Conservation (phyloP, 2,797 vertebrate genomes). For the Halcyon smyrnensis region DNA sequence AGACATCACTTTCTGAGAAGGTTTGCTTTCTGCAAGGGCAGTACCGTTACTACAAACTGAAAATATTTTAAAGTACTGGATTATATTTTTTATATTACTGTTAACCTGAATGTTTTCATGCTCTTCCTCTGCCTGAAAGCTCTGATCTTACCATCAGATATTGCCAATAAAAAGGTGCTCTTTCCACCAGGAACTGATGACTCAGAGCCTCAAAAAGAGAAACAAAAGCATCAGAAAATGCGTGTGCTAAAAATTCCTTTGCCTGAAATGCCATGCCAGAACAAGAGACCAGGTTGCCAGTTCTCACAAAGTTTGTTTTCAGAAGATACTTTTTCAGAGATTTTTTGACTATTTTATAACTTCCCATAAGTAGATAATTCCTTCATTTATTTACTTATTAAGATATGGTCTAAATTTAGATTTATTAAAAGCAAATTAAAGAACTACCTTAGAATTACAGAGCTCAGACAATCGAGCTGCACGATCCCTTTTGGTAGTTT, state of each 20-base stretch:
- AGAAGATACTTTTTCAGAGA: neutral
- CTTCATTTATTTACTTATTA: too few species aligned
- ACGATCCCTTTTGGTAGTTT: neutral
- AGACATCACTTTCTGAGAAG: neutral
- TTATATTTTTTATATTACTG: neutral
- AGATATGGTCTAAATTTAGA: neutral
- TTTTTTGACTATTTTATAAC: neutral
- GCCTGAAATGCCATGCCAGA: neutral
- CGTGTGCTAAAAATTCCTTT: neutral
- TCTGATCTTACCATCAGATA: neutral
- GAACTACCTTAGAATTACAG: neutral
- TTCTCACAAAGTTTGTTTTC: neutral
- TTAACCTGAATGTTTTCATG: neutral
- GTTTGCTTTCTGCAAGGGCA: neutral
- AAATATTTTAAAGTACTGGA: neutral
- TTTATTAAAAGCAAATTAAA: neutral
- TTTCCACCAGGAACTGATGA: neutral
- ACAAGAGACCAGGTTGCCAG: neutral
- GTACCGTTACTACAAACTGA: rapidly evolving
- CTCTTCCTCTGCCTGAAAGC: neutral
- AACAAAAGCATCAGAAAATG: neutral
- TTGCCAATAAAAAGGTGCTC: neutral
- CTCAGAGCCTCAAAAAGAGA: neutral
- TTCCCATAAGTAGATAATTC: neutral
- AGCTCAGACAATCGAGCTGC: neutral